Evolutionary conservation across 2,888 invertebrate genomes (phyloP), one percentile per base, ranked within the genome.

Genomic region (Oligia latruncula): DNA sequence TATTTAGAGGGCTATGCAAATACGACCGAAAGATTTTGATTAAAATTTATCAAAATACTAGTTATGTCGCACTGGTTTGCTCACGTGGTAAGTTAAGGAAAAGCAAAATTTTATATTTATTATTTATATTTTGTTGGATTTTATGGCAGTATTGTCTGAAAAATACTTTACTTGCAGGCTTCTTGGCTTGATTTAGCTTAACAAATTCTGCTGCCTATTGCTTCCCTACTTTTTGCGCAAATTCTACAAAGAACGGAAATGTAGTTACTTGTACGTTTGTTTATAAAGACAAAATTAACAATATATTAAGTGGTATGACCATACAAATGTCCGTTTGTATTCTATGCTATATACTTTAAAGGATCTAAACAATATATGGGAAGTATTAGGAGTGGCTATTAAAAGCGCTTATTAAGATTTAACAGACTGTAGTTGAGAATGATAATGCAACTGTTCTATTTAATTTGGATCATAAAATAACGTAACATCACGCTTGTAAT

Each of bases 1-100:
- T 94, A 93, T 95, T 95, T 93, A 93, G 93, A 94, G 92, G 92
- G 91, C 94, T 95, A 95, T 95, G 95, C 92, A 95, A 95, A 96
- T 95, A 93, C 90, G 91, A 90, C 91, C 92, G 89, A 93, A 95
- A 95, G 96, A 94, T 95, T 95, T 95, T 95, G 95, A 95, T 96
- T 95, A 95, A 95, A 95, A 94, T 95, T 94, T 94, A 95, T 94
- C 93, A 93, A 93, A 92, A 91, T 84, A 83, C 86, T 86, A 78
- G 78, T 77, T 75, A 58, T 58, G 67, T 78, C 64, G 15, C 73
- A 40, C 68, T 73, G 82, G 77, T 87, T 86, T 80, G 35, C 74
- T 86, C 29, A 29, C 4, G 4, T 68, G 81, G 20, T 49, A 43
- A 43, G 77, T 62, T 29, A n/a, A 20, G 40, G 13, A 35, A 70